Evolutionary conservation across 1,140 invertebrate species (phyloP).

Genomic region (Drosophila tani): DNA sequence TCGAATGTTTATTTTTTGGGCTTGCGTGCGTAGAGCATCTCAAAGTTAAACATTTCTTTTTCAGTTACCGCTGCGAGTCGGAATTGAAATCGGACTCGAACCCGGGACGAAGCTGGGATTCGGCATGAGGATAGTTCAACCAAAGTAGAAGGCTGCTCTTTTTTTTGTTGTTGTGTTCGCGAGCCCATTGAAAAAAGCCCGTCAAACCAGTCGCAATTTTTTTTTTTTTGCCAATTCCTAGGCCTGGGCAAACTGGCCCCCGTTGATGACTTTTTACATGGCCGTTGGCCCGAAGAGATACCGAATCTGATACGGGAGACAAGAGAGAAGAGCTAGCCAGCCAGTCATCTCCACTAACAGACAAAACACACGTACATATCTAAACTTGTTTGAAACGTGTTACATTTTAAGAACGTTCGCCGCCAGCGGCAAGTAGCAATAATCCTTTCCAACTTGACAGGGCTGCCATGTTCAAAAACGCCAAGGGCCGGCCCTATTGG

Average conservation of each 20-base stretch:
- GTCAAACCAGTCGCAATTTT: constrained; percentile 71
- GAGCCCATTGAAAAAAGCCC: constrained; percentile 75
- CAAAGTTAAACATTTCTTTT: constrained; percentile 57
- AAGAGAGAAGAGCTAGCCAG: constrained; percentile 36
- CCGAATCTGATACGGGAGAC: constrained; percentile 36
- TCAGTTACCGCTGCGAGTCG: constrained; percentile 44
- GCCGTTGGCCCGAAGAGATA: constrained; percentile 58
- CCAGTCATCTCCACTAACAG: constrained; percentile 36
- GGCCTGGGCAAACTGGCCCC: constrained; percentile 69
- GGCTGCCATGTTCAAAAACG: constrained; percentile 62
- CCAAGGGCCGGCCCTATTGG: constrained; percentile 55
- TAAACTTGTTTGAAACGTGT: constrained; percentile 83
- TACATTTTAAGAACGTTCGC: constrained; percentile 82
- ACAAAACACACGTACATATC: constrained; percentile 75
- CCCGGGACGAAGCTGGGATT: constrained; percentile 43
- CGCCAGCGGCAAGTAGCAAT: constrained; percentile 80
- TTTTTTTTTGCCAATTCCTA: constrained; percentile 64
- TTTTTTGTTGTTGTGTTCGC: constrained; percentile 49
- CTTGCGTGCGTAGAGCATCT: constrained; percentile 65
- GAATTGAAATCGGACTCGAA: constrained; percentile 28
- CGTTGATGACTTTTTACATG: constrained; percentile 82
- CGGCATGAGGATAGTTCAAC: constrained; percentile 63
- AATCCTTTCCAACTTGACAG: constrained; percentile 81
- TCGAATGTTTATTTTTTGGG: constrained; percentile 29
- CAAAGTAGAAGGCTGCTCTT: constrained; percentile 52